Percentiles rank a stretch among this genome's conserved stretches.
Evolutionary conservation across 2,797 vertebrate genomes (phyloP).

Genomic region (Tragopan temminckii): DNA sequence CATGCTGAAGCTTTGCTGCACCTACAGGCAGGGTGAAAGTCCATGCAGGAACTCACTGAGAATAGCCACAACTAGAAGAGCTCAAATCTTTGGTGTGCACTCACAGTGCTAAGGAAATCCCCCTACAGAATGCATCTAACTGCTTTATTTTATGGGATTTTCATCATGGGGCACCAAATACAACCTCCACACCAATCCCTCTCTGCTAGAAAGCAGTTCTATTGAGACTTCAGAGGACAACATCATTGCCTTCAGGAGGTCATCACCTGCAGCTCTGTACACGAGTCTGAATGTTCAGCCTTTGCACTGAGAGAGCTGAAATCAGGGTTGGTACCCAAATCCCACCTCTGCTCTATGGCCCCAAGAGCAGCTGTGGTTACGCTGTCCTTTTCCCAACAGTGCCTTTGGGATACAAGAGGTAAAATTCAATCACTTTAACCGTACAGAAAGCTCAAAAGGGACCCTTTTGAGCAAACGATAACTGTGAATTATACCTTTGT

Average conservation of each 20-base stretch:
- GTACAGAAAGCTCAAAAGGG: rapidly evolving
- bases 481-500: rapidly evolving
- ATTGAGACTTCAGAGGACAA: neutral
- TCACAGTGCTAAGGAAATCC: neutral
- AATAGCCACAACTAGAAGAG: neutral
- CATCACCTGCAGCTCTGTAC: neutral
- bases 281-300: rapidly evolving
- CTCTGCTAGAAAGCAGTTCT: neutral
- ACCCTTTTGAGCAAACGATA: neutral
- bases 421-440: neutral
- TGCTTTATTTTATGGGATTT: neutral
- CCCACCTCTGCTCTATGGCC: neutral
- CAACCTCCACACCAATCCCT: neutral
- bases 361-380: neutral
- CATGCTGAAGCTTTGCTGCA: rapidly evolving
- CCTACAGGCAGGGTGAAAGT: neutral
- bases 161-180: neutral
- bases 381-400: rapidly evolving
- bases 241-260: neutral
- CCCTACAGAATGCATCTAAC: rapidly evolving
- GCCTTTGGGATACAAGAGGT: rapidly evolving
- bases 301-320: neutral
- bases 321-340: neutral
- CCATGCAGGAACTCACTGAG: neutral
- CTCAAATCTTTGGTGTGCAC: neutral